These are phyloP conservation scores for Epizoanthus fatuus DNA, from an alignment of 92 coral and sea anemone species.

Conservation along the genomic window DNA sequence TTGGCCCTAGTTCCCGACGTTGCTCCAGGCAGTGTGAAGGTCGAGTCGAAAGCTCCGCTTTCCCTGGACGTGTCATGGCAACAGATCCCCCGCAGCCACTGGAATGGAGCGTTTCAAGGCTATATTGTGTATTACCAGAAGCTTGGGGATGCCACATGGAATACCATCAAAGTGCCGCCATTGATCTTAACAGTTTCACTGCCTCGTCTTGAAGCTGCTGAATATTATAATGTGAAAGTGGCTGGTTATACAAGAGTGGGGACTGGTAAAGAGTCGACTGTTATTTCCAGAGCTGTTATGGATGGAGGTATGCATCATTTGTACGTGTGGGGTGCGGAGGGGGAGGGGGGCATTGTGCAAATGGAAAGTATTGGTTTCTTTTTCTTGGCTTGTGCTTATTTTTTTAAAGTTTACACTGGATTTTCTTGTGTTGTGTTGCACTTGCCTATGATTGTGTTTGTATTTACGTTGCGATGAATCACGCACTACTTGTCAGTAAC, in stretches of 20 bases:
- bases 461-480: no score
- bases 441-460: no score
- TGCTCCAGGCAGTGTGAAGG: constrained; percentile 72
- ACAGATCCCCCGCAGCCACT: constrained; percentile 64
- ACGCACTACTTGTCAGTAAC: no score
- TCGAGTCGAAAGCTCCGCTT: constrained; percentile 57
- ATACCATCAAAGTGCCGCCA: constrained; percentile 17
- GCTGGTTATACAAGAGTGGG: constrained; percentile 76
- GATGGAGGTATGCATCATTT: constrained; percentile 74
- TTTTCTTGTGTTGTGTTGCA: no score
- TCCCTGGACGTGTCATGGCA: constrained; percentile 75
- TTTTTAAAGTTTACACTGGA: no score
- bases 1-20: constrained; percentile 68
- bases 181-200: constrained; percentile 2
- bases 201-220: constrained; percentile 59
- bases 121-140: constrained; percentile 66
- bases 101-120: constrained; percentile 71
- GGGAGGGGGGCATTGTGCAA: no score
- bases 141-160: constrained; percentile 21
- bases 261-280: constrained; percentile 54
- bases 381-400: no score
- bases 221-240: constrained; percentile 51
- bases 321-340: no score
- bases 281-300: constrained; percentile 30
- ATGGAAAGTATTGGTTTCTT: no score